Conservation (phyloP, 2,888 invertebrate species). For the Pyrochroa serraticornis region DNA sequence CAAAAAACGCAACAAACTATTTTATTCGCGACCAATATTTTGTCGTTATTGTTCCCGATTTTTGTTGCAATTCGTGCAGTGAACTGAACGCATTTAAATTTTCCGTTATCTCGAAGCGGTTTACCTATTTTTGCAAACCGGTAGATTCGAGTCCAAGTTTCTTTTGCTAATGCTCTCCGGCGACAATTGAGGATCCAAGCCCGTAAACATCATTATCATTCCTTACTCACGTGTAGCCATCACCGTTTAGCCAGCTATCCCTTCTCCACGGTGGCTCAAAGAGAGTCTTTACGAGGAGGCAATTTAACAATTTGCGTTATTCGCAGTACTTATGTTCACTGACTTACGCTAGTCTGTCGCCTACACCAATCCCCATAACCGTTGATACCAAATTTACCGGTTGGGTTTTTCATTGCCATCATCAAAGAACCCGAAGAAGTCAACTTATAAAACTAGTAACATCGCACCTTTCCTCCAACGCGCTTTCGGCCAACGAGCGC, state of each 20-base stretch:
- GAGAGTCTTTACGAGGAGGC: constrained; percentile 47
- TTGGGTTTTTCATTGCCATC: constrained; percentile 15
- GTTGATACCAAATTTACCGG: constrained; percentile 14
- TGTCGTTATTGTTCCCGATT: too few species aligned
- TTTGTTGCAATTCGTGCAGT: too few species aligned
- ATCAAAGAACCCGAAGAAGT: constrained; percentile 11
- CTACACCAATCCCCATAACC: constrained; percentile 12
- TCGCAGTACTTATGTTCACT: constrained; percentile 37
- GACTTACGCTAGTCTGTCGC: constrained; percentile 15
- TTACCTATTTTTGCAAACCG: too few species aligned
- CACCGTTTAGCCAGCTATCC: constrained; percentile 17
- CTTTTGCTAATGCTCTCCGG: background rate
- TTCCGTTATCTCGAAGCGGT: too few species aligned
- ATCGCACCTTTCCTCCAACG: constrained; percentile 1
- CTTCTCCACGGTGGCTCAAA: constrained; percentile 34
- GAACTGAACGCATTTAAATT: too few species aligned
- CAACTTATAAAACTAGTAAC: constrained; percentile 3
- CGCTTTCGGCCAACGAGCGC: constrained; percentile 16
- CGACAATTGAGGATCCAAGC: background rate
- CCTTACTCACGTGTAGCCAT: constrained; percentile 21
- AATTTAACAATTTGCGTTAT: constrained; percentile 55
- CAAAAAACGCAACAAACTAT: too few species aligned
- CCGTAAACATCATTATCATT: constrained; percentile 9
- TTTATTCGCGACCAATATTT: too few species aligned
- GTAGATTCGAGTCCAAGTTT: too few species aligned